Evolutionary conservation across 2,113 vertebrate species (phyloP), one percentile per base, ranked within the genome.

Genomic region (Perca flavescens): DNA sequence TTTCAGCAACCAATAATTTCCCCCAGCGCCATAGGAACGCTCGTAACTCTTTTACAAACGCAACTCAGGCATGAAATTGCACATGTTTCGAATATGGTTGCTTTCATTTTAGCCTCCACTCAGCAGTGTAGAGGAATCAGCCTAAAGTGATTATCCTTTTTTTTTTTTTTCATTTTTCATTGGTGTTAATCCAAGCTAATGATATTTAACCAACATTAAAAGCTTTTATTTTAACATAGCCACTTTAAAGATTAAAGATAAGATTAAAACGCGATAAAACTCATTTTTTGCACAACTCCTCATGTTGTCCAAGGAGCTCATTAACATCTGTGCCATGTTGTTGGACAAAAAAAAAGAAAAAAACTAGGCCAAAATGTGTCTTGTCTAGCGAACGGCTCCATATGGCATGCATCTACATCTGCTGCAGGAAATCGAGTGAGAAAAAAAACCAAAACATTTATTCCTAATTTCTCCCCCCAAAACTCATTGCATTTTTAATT

Each of bases 21-120:
- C 80, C 75, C 66, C 34, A 57, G 80, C 13, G 8, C 85, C 21
- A 10, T 80, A 58, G 82, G 78, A 60, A 19, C 22, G 43, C 91
- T 93, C 47, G n/a, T 88, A 92, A 93, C 84, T 83, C 85, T 90
- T 91, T 89, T 85, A 91, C 83, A 86, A 85, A 81, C 2, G 14
- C 34, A 74, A 77, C 31, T 79, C 80, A 79, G 85, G 80, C 89
- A 58, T 93, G 91, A 92, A 93, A 93, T 94, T 90, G 66, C 81
- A 76, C 66, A 46, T 71, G 63, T 86, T 86, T 92, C 36, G 21
- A 76, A 76, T 71, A 62, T 7, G 40, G 57, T 36, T 40, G 63
- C 34, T 61, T 80, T 85, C 66, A 73, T 68, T 79, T 53, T 34
- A 28, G 34, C 67, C 58, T 71, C 50, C 16, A n/a, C 52, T 67